Evolutionary conservation across 2,797 vertebrate species (phyloP).

Genomic region (Acridotheres tristis): DNA sequence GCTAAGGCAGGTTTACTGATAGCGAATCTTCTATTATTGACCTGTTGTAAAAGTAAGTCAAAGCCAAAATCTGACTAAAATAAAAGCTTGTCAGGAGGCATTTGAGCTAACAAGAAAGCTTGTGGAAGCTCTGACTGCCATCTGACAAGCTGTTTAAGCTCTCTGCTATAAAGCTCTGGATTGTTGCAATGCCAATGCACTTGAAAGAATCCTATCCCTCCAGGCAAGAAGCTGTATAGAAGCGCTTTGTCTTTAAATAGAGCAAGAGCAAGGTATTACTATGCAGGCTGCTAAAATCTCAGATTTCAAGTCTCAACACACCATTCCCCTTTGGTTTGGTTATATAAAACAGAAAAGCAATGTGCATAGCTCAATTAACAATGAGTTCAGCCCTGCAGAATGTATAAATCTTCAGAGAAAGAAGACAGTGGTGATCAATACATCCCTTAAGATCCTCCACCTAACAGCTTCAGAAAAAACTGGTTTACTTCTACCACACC

Average conservation of each 20-base stretch:
- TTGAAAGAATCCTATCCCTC: neutral
- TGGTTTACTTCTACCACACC: neutral
- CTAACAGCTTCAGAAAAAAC: neutral
- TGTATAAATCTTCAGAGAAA: neutral
- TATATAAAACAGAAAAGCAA: conserved; percentile 1
- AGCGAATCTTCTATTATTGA: neutral
- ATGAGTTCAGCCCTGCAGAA: neutral
- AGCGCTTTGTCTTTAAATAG: neutral
- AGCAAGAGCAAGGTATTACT: neutral
- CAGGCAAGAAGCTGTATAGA: neutral
- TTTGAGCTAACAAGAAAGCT: neutral
- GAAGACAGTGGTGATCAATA: neutral
- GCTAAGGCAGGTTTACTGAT: neutral
- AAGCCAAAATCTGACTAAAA: neutral
- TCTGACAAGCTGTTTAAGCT: neutral
- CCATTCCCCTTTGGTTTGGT: neutral
- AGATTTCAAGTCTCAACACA: neutral
- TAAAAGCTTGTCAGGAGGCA: neutral
- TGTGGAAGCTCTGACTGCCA: neutral
- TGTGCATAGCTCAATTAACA: neutral
- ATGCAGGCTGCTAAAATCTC: neutral
- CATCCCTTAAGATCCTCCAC: neutral
- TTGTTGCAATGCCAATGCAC: neutral
- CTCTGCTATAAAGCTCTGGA: neutral
- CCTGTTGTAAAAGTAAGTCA: neutral